Evolutionary conservation across 2,888 invertebrate genomes (phyloP), one percentile per base, ranked within the genome.

Genomic region (Drosophila cognata): DNA sequence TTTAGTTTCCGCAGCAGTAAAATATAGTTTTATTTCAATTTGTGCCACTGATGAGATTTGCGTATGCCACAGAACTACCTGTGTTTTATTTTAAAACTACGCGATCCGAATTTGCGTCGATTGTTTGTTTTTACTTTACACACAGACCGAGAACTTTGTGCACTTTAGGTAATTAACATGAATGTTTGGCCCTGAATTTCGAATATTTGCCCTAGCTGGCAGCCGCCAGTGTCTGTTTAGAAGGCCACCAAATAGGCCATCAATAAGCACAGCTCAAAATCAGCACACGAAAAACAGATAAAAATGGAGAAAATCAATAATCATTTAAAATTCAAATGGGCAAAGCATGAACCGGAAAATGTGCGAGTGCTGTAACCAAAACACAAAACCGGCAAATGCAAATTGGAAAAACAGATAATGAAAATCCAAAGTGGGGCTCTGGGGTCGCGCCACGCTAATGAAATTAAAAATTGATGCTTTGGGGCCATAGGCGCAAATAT

Each of bases 371-470:
- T 68, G 81, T 77, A 64, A 74, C 76, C 77, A 63, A 76, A 79
- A 67, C 71, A 60, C 57, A 67, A 76, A 67, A 72, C 84, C 73
- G 86, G 87, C 78, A 63, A 86, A 86, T 90, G 89, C 74, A 87
- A 85, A 86, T 86, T 83, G 90, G 79, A 74, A 90, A 89, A 90
- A 74, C 90, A 86, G 90, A 86, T 90, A 86, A 88, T 89, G 89
- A 86, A 90, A 86, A 85, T 79, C 16, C 71, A 29, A 29, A 88
- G 74, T 67, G 72, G 69, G 67, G 61, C 77, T 72, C 63, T 64
- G 66, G 67, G 83, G 73, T 65, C 63, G 76, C 62, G 61, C 72
- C 68, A 79, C 77, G 90, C 87, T 90, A 87, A 87, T 87, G 89
- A 87, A 87, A 87, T 87, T 87, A 87, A 90, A 89, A 87, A 87